phyloP scores from a whole-genome alignment of 2,888 invertebrate species.

The Sesia bembeciformis region DNA sequence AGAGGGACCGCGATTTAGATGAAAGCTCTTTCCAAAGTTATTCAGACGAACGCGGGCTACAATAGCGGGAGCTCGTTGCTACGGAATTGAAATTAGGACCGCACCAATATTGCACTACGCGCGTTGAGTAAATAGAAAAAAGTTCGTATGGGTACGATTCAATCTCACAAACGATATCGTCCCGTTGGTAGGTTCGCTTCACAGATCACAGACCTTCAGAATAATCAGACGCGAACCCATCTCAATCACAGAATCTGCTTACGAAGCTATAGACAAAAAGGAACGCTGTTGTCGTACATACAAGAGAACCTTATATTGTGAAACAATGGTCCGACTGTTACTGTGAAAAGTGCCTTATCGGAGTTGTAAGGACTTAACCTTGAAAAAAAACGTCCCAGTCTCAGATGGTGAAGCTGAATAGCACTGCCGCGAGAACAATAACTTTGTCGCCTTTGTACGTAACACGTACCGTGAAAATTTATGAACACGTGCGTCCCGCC shows the following conservation, averaged over 20 bases:
- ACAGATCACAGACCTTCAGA: slow-evolving; percentile 22
- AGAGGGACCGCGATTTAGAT: slow-evolving; percentile 40
- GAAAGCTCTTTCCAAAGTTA: slow-evolving; percentile 45
- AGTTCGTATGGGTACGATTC: slow-evolving; percentile 34
- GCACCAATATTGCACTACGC: slow-evolving; percentile 33
- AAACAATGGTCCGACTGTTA: slow-evolving; percentile 38
- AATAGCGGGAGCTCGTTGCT: slow-evolving; percentile 45
- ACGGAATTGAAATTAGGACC: slow-evolving; percentile 57
- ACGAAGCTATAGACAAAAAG: slow-evolving; percentile 10
- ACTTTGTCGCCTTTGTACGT: slow-evolving; percentile 34
- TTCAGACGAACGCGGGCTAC: slow-evolving; percentile 36
- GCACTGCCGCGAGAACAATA: slow-evolving; percentile 41
- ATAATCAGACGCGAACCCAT: slow-evolving; percentile 22
- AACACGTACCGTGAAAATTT: slow-evolving; percentile 42
- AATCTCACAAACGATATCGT: slow-evolving; percentile 31
- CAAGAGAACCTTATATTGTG: slow-evolving; percentile 27
- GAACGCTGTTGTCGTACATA: slow-evolving; percentile 28
- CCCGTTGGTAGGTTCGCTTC: slow-evolving; percentile 11
- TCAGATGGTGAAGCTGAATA: slow-evolving; percentile 30
- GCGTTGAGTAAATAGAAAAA: slow-evolving; percentile 40
- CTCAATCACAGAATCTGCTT: slow-evolving; percentile 15
- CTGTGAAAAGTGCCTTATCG: slow-evolving; percentile 14
- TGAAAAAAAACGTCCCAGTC: slow-evolving; percentile 34
- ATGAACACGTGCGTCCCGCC: slow-evolving; percentile 33
- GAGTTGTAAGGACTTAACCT: slow-evolving; percentile 26